A percentile compares a stretch with the other conserved stretches of the same genome.
Evolutionary conservation across 53 echinoderm and acorn worm species (phyloP).

Genomic region (Hippasteria phrygiana): DNA sequence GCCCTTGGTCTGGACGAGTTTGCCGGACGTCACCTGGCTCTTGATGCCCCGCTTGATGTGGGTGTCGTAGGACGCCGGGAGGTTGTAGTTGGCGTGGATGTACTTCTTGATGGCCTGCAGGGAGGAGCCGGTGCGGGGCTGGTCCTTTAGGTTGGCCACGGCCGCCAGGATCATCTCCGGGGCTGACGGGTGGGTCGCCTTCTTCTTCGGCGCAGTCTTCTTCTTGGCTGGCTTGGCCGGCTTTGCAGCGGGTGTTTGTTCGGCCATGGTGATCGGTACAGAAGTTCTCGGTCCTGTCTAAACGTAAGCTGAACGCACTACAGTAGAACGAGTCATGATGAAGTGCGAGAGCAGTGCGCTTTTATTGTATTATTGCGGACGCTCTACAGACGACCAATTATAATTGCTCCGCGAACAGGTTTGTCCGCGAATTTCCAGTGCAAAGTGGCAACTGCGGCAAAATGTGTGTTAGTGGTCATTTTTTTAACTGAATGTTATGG

Average conservation of each 20-base stretch:
- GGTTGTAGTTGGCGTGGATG: slow-evolving; percentile 55
- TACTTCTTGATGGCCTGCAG: slow-evolving; percentile 68
- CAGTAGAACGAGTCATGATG: neutral
- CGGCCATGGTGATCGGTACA: neutral
- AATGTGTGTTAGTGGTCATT: slow-evolving; percentile 43
- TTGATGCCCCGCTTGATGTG: slow-evolving; percentile 39
- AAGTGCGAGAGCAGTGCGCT: neutral
- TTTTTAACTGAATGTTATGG: slow-evolving; percentile 13
- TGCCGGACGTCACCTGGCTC: slow-evolving; percentile 24
- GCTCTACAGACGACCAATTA: slow-evolving; percentile 31
- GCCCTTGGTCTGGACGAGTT: slow-evolving; percentile 50
- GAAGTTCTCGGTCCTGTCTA: neutral
- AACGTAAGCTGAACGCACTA: neutral
- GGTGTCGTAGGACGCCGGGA: neutral
- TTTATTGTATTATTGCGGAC: slow-evolving; percentile 25
- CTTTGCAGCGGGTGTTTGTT: slow-evolving; percentile 3
- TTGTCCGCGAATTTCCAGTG: slow-evolving; percentile 7
- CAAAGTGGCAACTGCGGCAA: slow-evolving; percentile 28
- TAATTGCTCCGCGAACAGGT: neutral
- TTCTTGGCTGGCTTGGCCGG: slow-evolving; percentile 8
- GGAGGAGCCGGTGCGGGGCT: slow-evolving; percentile 53
- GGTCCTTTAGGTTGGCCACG: slow-evolving; percentile 39
- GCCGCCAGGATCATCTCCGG: slow-evolving; percentile 55
- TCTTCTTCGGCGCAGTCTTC: slow-evolving; percentile 35
- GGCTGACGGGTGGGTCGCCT: slow-evolving; percentile 46